A percentile compares a stretch with the other conserved stretches of the same genome.
Evolutionary conservation across 2,797 vertebrate species (phyloP).

Genomic region (Sebastes iracundus): DNA sequence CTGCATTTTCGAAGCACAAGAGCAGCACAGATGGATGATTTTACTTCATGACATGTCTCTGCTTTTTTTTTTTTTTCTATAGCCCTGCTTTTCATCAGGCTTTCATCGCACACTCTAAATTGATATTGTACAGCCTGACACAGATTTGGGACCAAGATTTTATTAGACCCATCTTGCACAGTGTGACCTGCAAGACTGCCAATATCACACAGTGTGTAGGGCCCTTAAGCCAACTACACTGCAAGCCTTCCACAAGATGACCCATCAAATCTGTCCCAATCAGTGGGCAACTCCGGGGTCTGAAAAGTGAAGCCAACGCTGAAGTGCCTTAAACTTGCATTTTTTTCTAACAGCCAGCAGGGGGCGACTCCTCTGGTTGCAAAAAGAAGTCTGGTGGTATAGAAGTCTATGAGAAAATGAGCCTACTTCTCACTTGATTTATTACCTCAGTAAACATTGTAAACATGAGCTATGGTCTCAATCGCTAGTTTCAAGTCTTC

Average conservation of each 20-base stretch:
- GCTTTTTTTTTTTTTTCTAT: not conserved
- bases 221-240: conserved; percentile 2
- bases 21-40: not conserved
- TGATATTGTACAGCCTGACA: conserved; percentile 1
- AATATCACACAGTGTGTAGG: conserved; percentile 1
- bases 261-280: not conserved
- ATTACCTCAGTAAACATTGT: no score
- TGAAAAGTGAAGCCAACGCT: no score
- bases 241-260: not conserved
- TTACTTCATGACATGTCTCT: not conserved
- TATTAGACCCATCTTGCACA: conserved; percentile 21
- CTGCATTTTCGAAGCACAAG: not conserved
- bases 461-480: no score
- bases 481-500: no score
- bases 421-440: no score
- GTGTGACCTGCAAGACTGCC: conserved; percentile 22
- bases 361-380: no score
- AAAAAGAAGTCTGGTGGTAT: no score
- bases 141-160: conserved; percentile 17
- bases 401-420: no score
- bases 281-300: no score
- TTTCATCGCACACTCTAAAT: not conserved
- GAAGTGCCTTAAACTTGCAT: no score
- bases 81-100: not conserved
- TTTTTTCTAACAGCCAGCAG: no score